Evolutionary conservation across 2,113 vertebrate genomes (phyloP).

Genomic region (Gila orcuttii): DNA sequence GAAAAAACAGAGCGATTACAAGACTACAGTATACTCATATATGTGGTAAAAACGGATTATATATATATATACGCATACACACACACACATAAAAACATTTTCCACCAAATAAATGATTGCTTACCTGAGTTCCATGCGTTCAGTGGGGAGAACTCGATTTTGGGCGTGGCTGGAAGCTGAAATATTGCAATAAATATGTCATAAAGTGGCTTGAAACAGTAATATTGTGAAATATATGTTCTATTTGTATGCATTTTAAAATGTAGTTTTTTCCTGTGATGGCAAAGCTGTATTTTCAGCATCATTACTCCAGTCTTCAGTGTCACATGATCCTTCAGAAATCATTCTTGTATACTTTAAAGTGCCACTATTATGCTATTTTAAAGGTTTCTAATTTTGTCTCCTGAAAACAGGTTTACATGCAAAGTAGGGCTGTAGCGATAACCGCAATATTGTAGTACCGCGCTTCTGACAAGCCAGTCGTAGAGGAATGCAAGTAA

Average conservation of each 20-base stretch:
- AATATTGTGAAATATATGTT: not conserved
- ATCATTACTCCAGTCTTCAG: not conserved
- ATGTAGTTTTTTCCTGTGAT: not conserved
- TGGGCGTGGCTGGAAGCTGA: conserved; percentile 84
- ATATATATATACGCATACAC: too few relatives aligned
- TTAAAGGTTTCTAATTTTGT: too few relatives aligned
- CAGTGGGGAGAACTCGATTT: conserved; percentile 81
- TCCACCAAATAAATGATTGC: not conserved
- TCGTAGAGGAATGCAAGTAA: too few relatives aligned
- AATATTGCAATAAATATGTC: conserved; percentile 39
- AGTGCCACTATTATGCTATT: too few relatives aligned
- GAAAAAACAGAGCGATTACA: not conserved
- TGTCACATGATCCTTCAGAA: not conserved
- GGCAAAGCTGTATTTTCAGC: not conserved
- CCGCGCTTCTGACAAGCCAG: too few relatives aligned
- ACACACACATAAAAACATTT: too few relatives aligned
- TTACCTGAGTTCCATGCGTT: conserved; percentile 91
- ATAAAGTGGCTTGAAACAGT: not conserved
- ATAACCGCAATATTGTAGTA: too few relatives aligned
- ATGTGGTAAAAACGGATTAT: not conserved
- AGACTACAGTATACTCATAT: not conserved
- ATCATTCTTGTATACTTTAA: too few relatives aligned
- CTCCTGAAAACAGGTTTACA: too few relatives aligned
- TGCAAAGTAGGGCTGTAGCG: too few relatives aligned
- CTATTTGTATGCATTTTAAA: not conserved